phyloP scores from a whole-genome alignment of 23 tunicate species.

The Aplidium turbinatum region DNA sequence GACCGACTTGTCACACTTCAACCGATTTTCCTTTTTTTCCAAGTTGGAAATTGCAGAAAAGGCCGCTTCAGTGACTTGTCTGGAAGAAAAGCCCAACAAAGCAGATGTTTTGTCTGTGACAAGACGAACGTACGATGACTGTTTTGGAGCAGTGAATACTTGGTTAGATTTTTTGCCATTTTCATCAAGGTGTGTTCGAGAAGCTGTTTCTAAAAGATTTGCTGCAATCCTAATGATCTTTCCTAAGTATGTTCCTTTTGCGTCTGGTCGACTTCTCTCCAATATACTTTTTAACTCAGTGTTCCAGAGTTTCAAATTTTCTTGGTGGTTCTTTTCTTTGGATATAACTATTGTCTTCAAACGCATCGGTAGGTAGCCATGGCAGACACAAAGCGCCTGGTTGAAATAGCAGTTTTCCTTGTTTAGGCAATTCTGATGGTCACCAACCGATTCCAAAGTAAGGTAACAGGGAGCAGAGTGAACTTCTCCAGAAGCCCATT shows the following conservation, averaged over 20 bases:
- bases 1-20: too few species aligned
- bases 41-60: too few species aligned
- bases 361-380: background rate
- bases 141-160: too few species aligned
- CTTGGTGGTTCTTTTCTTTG: conserved; percentile 4
- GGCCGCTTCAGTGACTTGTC: too few species aligned
- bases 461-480: background rate
- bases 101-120: background rate
- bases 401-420: background rate
- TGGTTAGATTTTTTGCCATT: too few species aligned
- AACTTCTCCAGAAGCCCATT: background rate
- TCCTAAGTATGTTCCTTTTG: background rate
- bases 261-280: background rate
- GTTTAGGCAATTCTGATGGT: background rate
- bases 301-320: background rate
- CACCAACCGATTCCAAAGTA: background rate
- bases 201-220: background rate
- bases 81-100: conserved; percentile 17
- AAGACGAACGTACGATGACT: too few species aligned
- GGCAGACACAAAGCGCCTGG: background rate
- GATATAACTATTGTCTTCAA: conserved; percentile 19
- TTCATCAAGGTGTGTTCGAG: too few species aligned
- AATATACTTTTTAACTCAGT: background rate
- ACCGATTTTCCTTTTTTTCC: too few species aligned
- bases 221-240: background rate